Percentiles rank a stretch among this genome's conserved stretches.
Conservation (phyloP, 1,140 invertebrate genomes). For the Drusus annulatus region DNA sequence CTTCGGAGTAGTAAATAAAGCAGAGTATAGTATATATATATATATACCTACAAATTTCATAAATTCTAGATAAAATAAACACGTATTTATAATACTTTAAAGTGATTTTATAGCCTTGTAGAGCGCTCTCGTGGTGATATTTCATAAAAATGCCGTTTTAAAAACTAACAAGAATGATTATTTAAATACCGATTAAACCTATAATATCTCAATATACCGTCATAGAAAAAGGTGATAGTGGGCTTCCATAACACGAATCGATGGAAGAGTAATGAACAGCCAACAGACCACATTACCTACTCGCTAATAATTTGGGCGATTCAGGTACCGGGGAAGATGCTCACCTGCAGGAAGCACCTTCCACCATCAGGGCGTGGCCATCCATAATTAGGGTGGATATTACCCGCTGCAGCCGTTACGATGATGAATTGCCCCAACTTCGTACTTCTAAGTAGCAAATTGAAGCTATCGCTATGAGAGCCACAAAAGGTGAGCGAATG, state of each 20-base stretch:
- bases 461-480: neutral
- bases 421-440: neutral
- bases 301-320: neutral
- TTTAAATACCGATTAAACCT: no score
- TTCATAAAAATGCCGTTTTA: no score
- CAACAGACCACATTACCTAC: neutral
- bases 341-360: slow-evolving; percentile 31
- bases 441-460: neutral
- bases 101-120: no score
- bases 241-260: neutral
- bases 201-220: no score
- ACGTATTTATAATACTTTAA: no score
- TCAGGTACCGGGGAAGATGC: slow-evolving; percentile 4
- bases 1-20: no score
- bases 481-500: neutral
- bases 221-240: no score
- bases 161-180: no score
- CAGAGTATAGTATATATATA: no score
- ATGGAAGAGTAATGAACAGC: neutral
- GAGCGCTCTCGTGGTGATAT: no score
- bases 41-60: no score
- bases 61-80: no score
- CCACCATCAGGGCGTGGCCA: neutral
- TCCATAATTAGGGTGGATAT: slow-evolving; percentile 1
- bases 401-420: neutral